phyloP scores from a whole-genome alignment of 2,888 invertebrate genomes.

The Hermodice carunculata region DNA sequence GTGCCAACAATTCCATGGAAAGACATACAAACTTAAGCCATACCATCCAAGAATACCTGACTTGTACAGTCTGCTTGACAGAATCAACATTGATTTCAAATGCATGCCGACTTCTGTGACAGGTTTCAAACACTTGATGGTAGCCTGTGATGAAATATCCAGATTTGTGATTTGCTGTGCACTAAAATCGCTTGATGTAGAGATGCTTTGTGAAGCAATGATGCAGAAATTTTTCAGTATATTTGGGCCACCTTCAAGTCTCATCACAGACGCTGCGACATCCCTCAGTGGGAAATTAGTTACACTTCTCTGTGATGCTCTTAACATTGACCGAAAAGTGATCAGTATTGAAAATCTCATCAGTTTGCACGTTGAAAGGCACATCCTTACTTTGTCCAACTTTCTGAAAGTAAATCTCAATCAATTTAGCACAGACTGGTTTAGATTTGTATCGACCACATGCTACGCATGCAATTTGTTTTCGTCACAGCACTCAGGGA shows the following conservation, averaged over 20 bases:
- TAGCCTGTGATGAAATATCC: neutral
- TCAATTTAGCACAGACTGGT: no score
- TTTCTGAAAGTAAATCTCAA: no score
- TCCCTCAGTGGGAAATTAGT: neutral
- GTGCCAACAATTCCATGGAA: neutral
- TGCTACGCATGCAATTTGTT: no score
- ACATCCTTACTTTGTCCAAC: no score
- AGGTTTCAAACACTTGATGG: neutral
- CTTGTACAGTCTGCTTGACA: neutral
- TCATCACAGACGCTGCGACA: neutral
- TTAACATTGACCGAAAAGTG: no score
- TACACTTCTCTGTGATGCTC: neutral
- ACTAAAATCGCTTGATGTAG: neutral
- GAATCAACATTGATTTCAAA: conserved; percentile 5
- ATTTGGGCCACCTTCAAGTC: neutral
- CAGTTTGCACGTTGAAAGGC: no score
- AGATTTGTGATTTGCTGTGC: neutral
- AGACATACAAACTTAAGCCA: neutral
- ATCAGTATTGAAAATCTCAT: no score
- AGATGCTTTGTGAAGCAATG: neutral
- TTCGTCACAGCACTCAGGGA: no score
- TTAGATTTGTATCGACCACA: no score
- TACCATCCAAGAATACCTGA: neutral
- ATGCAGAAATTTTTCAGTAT: neutral
- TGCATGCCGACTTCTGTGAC: neutral